Evolutionary conservation across 1,140 invertebrate genomes (phyloP).

Genomic region (Propsilocerus akamusi): DNA sequence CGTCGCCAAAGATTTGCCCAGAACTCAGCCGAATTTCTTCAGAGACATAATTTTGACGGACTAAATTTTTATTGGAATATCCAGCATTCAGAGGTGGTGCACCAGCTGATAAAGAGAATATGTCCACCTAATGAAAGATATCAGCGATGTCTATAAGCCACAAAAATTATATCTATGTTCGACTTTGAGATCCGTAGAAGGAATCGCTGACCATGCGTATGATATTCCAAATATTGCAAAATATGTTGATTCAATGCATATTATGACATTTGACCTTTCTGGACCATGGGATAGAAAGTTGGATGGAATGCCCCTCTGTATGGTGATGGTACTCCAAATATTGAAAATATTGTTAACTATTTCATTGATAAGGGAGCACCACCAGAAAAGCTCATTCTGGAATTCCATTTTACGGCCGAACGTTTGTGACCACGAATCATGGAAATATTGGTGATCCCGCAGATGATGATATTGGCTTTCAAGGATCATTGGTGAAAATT

Average conservation of each 20-base stretch:
- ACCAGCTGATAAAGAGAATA: not conserved
- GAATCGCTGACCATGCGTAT: constrained; percentile 35
- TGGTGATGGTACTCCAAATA: constrained; percentile 19
- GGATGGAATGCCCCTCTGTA: constrained; percentile 34
- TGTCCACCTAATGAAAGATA: constrained; percentile 23
- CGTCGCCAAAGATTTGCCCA: not conserved
- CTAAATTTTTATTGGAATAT: not conserved
- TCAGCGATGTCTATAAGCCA: constrained; percentile 29
- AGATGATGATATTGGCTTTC: constrained; percentile 23
- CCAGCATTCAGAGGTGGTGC: constrained; percentile 35
- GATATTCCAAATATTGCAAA: constrained; percentile 35
- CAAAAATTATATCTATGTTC: constrained; percentile 33
- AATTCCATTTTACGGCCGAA: constrained; percentile 45
- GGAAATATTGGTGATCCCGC: constrained; percentile 22
- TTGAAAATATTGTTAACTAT: constrained; percentile 35
- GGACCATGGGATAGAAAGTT: constrained; percentile 41
- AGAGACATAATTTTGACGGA: not conserved
- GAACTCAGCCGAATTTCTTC: not conserved
- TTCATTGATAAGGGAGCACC: constrained; percentile 36
- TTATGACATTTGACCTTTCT: constrained; percentile 59
- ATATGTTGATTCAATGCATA: constrained; percentile 44
- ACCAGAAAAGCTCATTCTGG: constrained; percentile 43
- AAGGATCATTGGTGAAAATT: constrained; percentile 40
- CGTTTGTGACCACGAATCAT: not conserved
- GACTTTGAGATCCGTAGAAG: constrained; percentile 34